Conservation (phyloP, 2,888 invertebrate species). For the Ischnura elegans region DNA sequence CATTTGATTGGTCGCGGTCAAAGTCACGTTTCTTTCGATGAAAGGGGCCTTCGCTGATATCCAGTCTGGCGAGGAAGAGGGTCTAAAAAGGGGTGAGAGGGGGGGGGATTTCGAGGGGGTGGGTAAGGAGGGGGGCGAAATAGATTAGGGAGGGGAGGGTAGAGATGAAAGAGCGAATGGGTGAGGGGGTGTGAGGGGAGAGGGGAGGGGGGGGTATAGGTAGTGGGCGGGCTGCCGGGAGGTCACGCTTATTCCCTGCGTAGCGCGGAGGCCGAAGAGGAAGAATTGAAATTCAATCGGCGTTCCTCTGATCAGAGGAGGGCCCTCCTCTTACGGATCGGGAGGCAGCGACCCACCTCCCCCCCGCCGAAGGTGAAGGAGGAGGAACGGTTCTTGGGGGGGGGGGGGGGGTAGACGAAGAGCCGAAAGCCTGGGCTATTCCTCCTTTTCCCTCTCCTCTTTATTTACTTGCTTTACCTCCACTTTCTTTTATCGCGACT, state of each 20-base stretch:
- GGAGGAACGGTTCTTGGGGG: constrained; percentile 5
- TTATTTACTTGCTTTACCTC: background rate
- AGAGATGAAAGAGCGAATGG: background rate
- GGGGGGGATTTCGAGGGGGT: background rate
- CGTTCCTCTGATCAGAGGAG: constrained; percentile 52
- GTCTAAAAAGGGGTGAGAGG: background rate
- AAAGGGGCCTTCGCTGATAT: constrained; percentile 60
- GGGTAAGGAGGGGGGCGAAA: background rate
- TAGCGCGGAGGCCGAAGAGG: constrained; percentile 59
- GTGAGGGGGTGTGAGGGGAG: background rate
- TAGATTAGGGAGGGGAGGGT: background rate
- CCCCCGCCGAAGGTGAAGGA: background rate
- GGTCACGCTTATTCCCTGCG: constrained; percentile 65
- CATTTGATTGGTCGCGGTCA: constrained; percentile 67
- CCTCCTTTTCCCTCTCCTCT: background rate
- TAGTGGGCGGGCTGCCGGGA: background rate
- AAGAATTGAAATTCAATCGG: constrained; percentile 65
- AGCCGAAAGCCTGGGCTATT: background rate
- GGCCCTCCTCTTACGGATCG: constrained; percentile 41
- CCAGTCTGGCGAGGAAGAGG: constrained; percentile 50
- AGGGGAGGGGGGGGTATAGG: background rate
- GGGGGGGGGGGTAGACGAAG: background rate
- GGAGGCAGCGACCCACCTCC: background rate
- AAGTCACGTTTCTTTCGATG: constrained; percentile 65
- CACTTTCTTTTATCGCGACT: background rate